A percentile compares a stretch with the other conserved stretches of the same genome.
Evolutionary conservation across 2,888 invertebrate species (phyloP).

Genomic region (Lapara coniferarum): DNA sequence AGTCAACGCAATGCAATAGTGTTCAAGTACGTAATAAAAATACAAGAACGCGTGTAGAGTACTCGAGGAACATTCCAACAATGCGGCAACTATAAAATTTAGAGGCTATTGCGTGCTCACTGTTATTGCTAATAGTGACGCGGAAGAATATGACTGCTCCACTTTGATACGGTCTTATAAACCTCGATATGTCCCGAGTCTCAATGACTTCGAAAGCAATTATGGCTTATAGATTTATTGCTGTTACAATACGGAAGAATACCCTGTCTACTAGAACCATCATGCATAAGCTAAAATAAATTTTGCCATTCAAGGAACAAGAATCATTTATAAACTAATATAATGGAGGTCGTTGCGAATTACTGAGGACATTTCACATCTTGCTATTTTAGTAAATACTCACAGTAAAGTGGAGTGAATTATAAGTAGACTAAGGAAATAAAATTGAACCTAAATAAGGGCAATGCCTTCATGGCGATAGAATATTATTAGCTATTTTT

Average conservation of each 20-base stretch:
- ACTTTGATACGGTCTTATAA: conserved; percentile 35
- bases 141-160: conserved; percentile 53
- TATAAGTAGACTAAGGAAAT: neutral
- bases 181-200: neutral
- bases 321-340: neutral
- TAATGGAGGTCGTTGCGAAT: neutral
- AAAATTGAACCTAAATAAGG: conserved; percentile 7
- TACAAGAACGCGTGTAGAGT: conserved; percentile 28
- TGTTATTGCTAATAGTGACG: conserved; percentile 42
- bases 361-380: neutral
- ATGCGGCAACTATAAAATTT: conserved; percentile 34
- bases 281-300: neutral
- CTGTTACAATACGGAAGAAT: neutral
- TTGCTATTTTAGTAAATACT: neutral
- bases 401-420: too few relatives aligned
- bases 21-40: conserved; percentile 25
- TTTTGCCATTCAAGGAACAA: neutral
- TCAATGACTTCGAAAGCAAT: neutral
- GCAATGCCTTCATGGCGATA: too few relatives aligned
- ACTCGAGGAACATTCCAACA: conserved; percentile 30
- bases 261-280: neutral
- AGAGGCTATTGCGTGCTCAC: conserved; percentile 44
- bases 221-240: neutral
- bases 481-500: neutral
- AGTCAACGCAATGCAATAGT: conserved; percentile 16